Conservation (phyloP, 1,140 invertebrate genomes). For the Anastrepha ludens region DNA sequence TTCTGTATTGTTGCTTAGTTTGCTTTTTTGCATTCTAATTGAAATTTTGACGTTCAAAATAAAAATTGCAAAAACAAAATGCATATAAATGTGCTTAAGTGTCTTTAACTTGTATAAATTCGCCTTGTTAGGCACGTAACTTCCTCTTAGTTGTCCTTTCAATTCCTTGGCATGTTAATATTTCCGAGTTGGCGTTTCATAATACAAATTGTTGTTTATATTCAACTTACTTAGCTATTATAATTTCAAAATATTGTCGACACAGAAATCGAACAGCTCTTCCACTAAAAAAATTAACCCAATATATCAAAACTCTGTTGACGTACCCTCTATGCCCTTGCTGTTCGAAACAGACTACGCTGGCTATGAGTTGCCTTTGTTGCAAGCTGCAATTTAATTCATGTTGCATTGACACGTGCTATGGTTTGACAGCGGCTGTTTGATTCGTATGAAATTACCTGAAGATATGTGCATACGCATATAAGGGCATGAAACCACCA, state of each 20-base stretch:
- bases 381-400: constrained; percentile 45
- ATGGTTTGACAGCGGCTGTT: constrained; percentile 38
- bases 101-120: no score
- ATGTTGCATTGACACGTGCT: constrained; percentile 41
- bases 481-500: background rate
- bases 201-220: no score
- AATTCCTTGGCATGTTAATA: no score
- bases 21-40: no score
- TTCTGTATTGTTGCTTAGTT: no score
- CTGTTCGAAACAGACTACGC: background rate
- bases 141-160: no score
- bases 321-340: background rate
- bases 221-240: no score
- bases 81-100: no score
- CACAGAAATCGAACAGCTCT: background rate
- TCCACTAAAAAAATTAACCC: constrained; percentile 1
- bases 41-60: no score
- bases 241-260: constrained; percentile 2
- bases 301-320: constrained; percentile 33
- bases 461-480: background rate
- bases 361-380: background rate
- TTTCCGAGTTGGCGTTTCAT: no score
- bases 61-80: no score
- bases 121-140: no score
- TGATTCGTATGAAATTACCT: constrained; percentile 18